Evolutionary conservation across 2,797 vertebrate genomes (phyloP).

Genomic region (Centropyge bicolor): DNA sequence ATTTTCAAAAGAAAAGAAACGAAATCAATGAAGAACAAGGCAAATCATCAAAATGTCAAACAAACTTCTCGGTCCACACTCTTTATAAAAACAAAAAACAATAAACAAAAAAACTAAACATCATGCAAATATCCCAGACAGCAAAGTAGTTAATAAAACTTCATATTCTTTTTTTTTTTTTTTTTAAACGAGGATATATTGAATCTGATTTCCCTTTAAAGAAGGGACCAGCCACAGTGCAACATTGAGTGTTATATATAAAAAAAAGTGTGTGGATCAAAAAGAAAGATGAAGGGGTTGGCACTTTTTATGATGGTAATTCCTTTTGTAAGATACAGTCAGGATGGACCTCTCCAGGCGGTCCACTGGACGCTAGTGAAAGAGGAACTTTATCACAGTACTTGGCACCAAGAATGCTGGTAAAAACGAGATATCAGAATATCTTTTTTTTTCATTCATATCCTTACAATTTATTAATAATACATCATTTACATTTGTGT

Average conservation of each 20-base stretch:
- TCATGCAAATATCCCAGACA: slow-evolving; percentile 86
- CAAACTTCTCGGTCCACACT: slow-evolving; percentile 70
- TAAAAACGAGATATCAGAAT: slow-evolving; percentile 90
- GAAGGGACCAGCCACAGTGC: slow-evolving; percentile 84
- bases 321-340: slow-evolving; percentile 85
- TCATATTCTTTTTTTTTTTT: slow-evolving; percentile 75
- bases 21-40: slow-evolving; percentile 68
- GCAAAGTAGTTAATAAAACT: slow-evolving; percentile 82
- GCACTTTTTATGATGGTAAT: slow-evolving; percentile 88
- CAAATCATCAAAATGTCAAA: slow-evolving; percentile 75
- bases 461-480: slow-evolving; percentile 87
- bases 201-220: slow-evolving; percentile 77
- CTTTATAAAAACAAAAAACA: slow-evolving; percentile 60
- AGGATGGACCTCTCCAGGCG: slow-evolving; percentile 77
- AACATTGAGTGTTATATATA: slow-evolving; percentile 76
- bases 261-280: slow-evolving; percentile 68
- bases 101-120: slow-evolving; percentile 40
- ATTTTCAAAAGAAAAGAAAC: slow-evolving; percentile 64
- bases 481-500: slow-evolving; percentile 86
- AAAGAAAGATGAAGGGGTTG: slow-evolving; percentile 83
- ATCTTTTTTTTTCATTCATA: slow-evolving; percentile 87
- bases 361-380: slow-evolving; percentile 81
- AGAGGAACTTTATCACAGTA: slow-evolving; percentile 88
- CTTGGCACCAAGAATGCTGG: slow-evolving; percentile 92
- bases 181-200: slow-evolving; percentile 79